A percentile compares a stretch with the other conserved stretches of the same genome.
These are phyloP conservation scores for Gnathonemus echidnorhynchus DNA, from an alignment of 2,113 vertebrate species.

Conservation along the genomic window DNA sequence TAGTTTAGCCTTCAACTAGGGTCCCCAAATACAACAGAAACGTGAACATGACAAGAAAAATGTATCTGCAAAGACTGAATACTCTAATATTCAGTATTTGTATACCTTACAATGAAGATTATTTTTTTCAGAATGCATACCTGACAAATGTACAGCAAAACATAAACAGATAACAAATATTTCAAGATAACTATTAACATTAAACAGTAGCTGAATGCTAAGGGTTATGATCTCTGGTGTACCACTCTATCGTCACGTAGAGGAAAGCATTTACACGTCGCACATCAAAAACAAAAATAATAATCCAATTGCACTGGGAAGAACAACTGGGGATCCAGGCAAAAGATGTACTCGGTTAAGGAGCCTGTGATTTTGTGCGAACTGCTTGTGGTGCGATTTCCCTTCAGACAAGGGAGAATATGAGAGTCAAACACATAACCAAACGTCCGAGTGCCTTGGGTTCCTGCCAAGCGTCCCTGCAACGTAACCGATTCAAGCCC, in stretches of 20 bases:
- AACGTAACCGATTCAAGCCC: neutral
- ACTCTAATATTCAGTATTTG: neutral
- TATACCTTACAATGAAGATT: neutral
- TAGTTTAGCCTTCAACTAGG: neutral
- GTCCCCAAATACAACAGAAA: neutral
- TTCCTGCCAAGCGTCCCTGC: neutral
- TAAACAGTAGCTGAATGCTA: neutral
- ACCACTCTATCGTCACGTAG: neutral
- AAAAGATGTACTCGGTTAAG: neutral
- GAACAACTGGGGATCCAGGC: neutral
- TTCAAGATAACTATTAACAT: neutral
- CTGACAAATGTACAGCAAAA: neutral
- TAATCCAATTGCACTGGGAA: neutral
- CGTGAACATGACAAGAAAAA: neutral
- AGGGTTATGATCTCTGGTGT: neutral
- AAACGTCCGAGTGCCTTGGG: neutral
- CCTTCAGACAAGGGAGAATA: neutral
- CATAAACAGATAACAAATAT: neutral
- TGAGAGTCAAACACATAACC: neutral
- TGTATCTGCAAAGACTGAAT: neutral
- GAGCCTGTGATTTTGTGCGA: neutral
- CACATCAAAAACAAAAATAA: neutral
- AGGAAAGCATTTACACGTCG: neutral
- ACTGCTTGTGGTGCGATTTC: neutral
- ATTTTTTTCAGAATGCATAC: neutral